Conservation (phyloP, 2,888 invertebrate genomes). For the Mycalesis mineus region DNA sequence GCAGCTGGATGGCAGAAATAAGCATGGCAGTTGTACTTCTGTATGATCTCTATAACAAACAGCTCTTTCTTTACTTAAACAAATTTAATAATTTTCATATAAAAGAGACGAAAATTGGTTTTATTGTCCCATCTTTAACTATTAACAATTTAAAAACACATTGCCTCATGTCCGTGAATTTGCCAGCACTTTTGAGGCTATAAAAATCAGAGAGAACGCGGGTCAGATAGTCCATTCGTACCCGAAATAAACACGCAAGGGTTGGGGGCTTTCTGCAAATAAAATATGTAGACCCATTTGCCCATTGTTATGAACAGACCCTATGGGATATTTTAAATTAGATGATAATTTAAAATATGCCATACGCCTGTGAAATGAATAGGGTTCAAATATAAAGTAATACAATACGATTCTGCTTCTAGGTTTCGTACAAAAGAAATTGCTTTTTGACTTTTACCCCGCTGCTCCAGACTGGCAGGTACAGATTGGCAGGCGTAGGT, state of each 20-base stretch:
- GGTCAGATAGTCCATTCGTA: slow-evolving; percentile 21
- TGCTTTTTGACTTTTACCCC: no score
- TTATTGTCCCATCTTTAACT: neutral
- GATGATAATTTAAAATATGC: neutral
- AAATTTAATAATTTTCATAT: no score
- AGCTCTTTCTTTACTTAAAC: no score
- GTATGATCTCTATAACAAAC: no score
- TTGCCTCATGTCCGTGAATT: neutral
- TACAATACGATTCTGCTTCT: neutral
- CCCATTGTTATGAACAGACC: slow-evolving; percentile 18
- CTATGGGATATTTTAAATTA: neutral
- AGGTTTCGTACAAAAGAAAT: no score
- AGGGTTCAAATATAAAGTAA: neutral
- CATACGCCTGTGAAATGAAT: neutral
- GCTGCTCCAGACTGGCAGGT: no score
- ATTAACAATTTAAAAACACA: neutral
- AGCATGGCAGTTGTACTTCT: no score
- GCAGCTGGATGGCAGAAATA: no score
- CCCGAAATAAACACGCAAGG: slow-evolving; percentile 25
- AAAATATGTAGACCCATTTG: slow-evolving; percentile 18
- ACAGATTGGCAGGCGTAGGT: no score
- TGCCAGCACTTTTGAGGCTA: slow-evolving; percentile 14
- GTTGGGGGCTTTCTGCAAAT: slow-evolving; percentile 17
- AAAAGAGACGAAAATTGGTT: no score
- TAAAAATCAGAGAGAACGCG: slow-evolving; percentile 23